Conservation (phyloP, 1,140 invertebrate species). For the Diuraphis noxia region DNA sequence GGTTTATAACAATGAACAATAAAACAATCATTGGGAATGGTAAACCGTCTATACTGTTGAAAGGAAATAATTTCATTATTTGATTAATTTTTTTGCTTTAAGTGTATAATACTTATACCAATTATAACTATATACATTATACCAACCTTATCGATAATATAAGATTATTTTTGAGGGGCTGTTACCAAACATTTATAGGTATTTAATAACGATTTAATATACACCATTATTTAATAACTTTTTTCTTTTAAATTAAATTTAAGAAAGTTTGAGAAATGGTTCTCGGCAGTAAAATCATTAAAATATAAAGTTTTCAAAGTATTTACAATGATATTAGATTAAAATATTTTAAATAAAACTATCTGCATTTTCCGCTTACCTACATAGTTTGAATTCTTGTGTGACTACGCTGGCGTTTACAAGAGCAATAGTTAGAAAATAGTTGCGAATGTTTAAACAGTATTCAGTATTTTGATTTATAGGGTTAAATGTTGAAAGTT, state of each 20-base stretch:
- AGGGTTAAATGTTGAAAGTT: neutral
- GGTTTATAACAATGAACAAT: neutral
- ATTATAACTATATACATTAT: too few species aligned
- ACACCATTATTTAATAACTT: neutral
- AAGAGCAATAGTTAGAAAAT: neutral
- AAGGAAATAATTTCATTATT: too few species aligned
- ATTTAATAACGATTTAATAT: neutral
- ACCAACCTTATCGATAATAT: too few species aligned
- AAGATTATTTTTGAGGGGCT: neutral
- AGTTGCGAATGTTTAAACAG: neutral
- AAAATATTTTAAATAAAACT: neutral
- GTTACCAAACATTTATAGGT: neutral
- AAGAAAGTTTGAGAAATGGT: neutral
- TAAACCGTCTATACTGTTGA: too few species aligned
- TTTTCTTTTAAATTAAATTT: neutral
- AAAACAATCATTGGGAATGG: neutral
- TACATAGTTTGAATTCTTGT: neutral
- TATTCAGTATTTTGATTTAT: neutral
- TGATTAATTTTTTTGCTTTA: too few species aligned
- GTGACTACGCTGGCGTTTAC: neutral
- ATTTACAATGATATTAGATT: neutral
- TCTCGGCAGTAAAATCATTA: neutral
- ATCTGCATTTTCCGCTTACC: neutral
- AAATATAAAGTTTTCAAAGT: neutral
- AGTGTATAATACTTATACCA: too few species aligned